Evolutionary conservation across 2,888 invertebrate genomes (phyloP), one percentile per base, ranked within the genome.

Genomic region (Nomada goodeniana): DNA sequence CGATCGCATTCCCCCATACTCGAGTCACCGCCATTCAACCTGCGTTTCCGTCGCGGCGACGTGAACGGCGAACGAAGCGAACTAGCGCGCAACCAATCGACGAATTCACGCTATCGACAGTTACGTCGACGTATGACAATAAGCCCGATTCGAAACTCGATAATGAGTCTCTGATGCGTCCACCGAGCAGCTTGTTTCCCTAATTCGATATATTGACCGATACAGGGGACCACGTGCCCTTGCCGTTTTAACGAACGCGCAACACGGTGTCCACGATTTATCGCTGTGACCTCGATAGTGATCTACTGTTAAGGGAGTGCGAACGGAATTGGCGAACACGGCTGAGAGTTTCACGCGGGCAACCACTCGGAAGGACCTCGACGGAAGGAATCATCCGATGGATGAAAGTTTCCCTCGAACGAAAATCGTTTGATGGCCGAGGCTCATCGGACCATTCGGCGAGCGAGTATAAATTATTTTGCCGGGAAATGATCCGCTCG

Each of bases 401-500:
- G 47, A 74, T 29, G 42, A 26, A 57, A 57, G 11, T 57, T 11
- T 47, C 2, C 47, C 15, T 47, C 70, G 50, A 18, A 47, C 23
- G 75, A 83, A 86, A 77, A 60, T 76, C 60, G 78, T 53, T 26
- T 78, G 76, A 88, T 76, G 60, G 78, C 52, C 79, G 23, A 64
- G 44, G 64, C 71, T 68, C 63, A 44, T 36, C 76, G 75, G 47
- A 50, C 75, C 71, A 65, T 78, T 89, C 86, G 72, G 74, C 23
- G 69, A 75, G 70, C 67, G 20, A 72, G 74, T 86, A 85, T 85
- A 86, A 85, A 89, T 89, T 86, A 88, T 89, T 86, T 89, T 68
- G 82, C 82, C 68, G 76, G 86, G 82, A 88, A 88, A 88, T 83
- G 88, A 88, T 87, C 81, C 82, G 65, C 72, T 65, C 80, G 78